Base-by-base conservation (phyloP, 1,140 invertebrate species). In the Lordiphosa clarofinis region DNA sequence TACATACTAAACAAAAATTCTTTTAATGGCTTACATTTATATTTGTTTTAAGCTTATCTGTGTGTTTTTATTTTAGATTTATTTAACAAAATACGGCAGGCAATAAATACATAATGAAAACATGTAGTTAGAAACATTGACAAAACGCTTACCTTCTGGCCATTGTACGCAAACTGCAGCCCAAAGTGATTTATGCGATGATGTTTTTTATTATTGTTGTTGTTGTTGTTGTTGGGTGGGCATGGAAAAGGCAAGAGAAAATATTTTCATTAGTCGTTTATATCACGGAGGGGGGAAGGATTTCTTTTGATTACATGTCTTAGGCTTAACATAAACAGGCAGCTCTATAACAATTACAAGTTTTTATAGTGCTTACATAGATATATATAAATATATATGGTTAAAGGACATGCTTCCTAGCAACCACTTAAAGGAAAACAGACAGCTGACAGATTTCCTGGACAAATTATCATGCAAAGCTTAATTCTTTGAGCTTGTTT, bases 101-200 rank as follows among this genome's bases (percentile, higher is more conserved):
- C 76, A 82, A 78, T 81, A 82, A 81, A 72, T 84, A 78, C 72
- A 67, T 84, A 78, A 84, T 67, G 76, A 33, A 48, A 69, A 56
- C 57, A 71, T 35, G 33, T 35, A 35, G 19, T 53, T 53, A 46
- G 35, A 62, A 56, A 63, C 56, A 62, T 60, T 65, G 63, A 84
- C 67, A 61, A 72, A 81, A 73, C 63, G 90, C 93, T 93, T 93
- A 94, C 94, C 94, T 93, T 95, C 94, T 75, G 95, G 94, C 95
- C 95, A 96, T 90, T 95, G 95, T 88, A 95, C 94, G 91, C 94
- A 95, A 88, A 96, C 94, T 94, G 94, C 87, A 93, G 94, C 93
- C 93, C 21, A 39, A 90, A 73, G 56, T 49, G 52, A 49, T 49
- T 42, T 56, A 37, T 49, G 61, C 54, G 12, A 42, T 54, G n/a